Evolutionary conservation across 1,140 invertebrate species (phyloP).

Genomic region (Drosophila pallidifrons): DNA sequence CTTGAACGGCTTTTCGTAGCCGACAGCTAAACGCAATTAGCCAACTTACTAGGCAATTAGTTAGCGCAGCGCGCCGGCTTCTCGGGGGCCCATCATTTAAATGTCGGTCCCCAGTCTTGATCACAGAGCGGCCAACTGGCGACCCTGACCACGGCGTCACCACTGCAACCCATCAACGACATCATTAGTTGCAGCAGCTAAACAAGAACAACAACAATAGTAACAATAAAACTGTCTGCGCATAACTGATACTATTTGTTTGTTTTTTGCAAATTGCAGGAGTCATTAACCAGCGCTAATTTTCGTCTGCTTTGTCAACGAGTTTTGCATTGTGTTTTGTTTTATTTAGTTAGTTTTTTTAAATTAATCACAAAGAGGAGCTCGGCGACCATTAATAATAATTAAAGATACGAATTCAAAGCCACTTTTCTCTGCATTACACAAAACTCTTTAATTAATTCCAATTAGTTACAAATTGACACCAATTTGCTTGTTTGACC

Average conservation of each 20-base stretch:
- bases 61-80: constrained; percentile 51
- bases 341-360: constrained; percentile 35
- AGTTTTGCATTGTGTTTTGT: constrained; percentile 1
- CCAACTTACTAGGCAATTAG: constrained; percentile 58
- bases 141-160: constrained; percentile 59
- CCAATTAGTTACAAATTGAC: constrained; percentile 51
- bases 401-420: constrained; percentile 49
- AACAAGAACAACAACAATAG: constrained; percentile 39
- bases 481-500: constrained; percentile 18
- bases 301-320: constrained; percentile 47
- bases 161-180: constrained; percentile 24
- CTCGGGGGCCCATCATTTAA: constrained; percentile 74
- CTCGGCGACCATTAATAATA: constrained; percentile 57
- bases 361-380: constrained; percentile 28
- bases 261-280: constrained; percentile 3
- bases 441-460: constrained; percentile 55
- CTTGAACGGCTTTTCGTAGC: constrained; percentile 76
- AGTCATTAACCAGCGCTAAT: constrained; percentile 50
- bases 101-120: constrained; percentile 52
- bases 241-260: constrained; percentile 9
- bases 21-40: constrained; percentile 51
- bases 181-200: constrained; percentile 29
- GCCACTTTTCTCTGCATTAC: constrained; percentile 22
- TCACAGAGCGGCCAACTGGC: constrained; percentile 65
- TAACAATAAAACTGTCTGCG: too few relatives aligned